Evolutionary conservation across 1,140 invertebrate genomes (phyloP).

Genomic region (Probaryconus sp.): DNA sequence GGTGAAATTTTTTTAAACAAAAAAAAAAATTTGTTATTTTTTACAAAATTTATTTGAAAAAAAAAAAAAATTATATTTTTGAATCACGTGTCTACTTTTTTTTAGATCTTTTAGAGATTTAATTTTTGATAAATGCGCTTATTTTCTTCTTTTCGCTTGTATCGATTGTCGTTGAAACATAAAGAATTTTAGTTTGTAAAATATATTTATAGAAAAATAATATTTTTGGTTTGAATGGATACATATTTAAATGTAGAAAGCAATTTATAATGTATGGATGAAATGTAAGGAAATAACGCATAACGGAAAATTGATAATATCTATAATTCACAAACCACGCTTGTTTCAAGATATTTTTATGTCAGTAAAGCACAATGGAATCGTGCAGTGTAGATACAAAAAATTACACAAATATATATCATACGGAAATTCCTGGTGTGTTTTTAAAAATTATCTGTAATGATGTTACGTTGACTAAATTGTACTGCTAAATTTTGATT

Average conservation of each 20-base stretch:
- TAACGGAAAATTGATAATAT: slow-evolving; percentile 17
- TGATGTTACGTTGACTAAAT: slow-evolving; percentile 38
- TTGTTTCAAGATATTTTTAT: slow-evolving; percentile 38
- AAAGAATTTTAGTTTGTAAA: too few species aligned
- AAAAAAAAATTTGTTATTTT: too few species aligned
- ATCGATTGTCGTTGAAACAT: too few species aligned
- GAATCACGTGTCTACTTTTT: too few species aligned
- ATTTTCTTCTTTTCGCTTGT: too few species aligned
- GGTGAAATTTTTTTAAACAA: slow-evolving; percentile 3
- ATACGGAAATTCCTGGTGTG: slow-evolving; percentile 57
- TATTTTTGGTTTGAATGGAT: too few species aligned
- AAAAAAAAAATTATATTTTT: too few species aligned
- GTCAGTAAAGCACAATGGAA: slow-evolving; percentile 50
- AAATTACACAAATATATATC: slow-evolving; percentile 61
- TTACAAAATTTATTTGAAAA: too few species aligned
- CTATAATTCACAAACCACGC: slow-evolving; percentile 35
- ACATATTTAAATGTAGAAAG: too few species aligned
- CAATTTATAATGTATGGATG: background rate
- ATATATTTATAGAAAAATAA: too few species aligned
- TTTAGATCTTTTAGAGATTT: too few species aligned
- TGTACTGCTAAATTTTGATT: background rate
- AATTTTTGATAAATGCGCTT: too few species aligned
- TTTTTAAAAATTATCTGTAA: slow-evolving; percentile 54
- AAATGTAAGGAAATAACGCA: background rate
- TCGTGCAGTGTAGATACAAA: slow-evolving; percentile 49